phyloP scores from a whole-genome alignment of 2,888 invertebrate species.

The Alviniconcha strummeri region DNA sequence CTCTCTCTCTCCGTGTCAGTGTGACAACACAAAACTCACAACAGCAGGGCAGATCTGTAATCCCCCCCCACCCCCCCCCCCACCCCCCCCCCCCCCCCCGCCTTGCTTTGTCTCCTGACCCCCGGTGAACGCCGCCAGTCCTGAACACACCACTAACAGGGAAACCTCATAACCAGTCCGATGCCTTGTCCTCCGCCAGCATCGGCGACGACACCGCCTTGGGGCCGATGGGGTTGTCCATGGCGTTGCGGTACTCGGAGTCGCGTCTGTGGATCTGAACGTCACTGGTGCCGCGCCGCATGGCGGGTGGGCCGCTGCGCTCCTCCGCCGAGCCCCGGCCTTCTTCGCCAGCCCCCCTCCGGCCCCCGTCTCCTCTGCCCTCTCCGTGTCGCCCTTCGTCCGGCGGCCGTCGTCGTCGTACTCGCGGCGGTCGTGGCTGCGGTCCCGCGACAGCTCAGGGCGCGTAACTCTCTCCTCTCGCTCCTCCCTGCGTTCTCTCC shows the following conservation, averaged over 20 bases:
- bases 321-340: background rate
- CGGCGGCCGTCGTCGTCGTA: background rate
- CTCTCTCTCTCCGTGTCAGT: background rate
- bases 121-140: too few species aligned
- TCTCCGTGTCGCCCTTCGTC: background rate
- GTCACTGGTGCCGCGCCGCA: conserved; percentile 26
- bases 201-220: conserved; percentile 6
- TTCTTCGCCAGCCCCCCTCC: background rate
- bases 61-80: too few species aligned
- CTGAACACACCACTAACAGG: too few species aligned
- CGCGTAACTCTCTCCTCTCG: conserved; percentile 14
- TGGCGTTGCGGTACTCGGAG: conserved; percentile 25
- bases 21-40: too few species aligned
- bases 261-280: conserved; percentile 19
- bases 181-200: background rate
- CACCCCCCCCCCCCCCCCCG: too few species aligned
- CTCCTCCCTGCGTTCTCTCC: background rate
- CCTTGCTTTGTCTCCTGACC: too few species aligned
- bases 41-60: background rate
- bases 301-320: background rate
- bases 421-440: background rate
- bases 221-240: conserved; percentile 26
- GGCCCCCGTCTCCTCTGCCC: background rate
- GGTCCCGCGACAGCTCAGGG: background rate
- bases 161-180: conserved; percentile 24